Conservation (phyloP, 2,113 vertebrate species). For the Mus musculus region GRCm39 chr8:64983001-64983500, state of each 20-base stretch:
- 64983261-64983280: neutral
- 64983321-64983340: neutral
- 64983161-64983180: neutral
- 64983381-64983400: neutral
- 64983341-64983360: neutral
- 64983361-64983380: neutral
- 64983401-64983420: neutral
- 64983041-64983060: neutral
- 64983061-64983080: neutral
- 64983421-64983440: neutral
- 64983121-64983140: neutral
- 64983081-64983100: neutral
- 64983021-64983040: neutral
- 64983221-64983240: neutral
- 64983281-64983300: neutral
- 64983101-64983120: neutral
- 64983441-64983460: neutral
- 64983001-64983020: neutral
- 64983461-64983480: neutral
- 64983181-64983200: neutral
- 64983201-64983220: neutral
- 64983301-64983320: neutral
- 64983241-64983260: neutral
- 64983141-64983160: neutral
- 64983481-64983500: neutral